These are phyloP conservation scores for Malacoraja senta DNA, from an alignment of 2,797 vertebrate species.

Conservation along the genomic window DNA sequence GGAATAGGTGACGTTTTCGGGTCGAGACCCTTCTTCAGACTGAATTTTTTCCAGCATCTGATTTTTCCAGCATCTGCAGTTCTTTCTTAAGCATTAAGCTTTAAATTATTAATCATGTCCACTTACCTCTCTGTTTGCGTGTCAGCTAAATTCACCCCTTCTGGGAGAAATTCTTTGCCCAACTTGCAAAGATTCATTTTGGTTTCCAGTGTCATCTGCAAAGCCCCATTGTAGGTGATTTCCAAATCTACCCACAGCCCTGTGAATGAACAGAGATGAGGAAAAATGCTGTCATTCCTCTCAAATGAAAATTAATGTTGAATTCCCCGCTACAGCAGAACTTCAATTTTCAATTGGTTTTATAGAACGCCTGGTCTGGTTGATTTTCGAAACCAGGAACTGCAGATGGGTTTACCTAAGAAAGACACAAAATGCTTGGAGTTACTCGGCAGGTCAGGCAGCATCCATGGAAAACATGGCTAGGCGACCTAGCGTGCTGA, in stretches of 20 bases:
- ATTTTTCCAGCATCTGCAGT: no score
- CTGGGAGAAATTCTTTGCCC: constrained; percentile 64
- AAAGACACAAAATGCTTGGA: no score
- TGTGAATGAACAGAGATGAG: constrained; percentile 42
- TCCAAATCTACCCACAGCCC: constrained; percentile 81
- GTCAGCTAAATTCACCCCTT: constrained; percentile 53
- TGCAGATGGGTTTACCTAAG: no score
- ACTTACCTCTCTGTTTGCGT: constrained; percentile 55
- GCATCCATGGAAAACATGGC: no score
- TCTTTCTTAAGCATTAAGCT: neutral
- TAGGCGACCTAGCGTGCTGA: no score
- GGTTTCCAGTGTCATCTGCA: constrained; percentile 83
- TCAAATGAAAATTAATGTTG: no score
- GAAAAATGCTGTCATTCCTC: neutral
- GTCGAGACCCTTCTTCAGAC: no score
- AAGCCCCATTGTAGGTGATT: constrained; percentile 68
- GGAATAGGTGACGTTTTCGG: no score
- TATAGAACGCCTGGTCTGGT: neutral
- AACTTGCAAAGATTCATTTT: constrained; percentile 83
- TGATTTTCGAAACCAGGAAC: no score
- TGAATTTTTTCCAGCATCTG: no score
- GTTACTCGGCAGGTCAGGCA: no score
- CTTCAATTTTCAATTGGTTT: neutral
- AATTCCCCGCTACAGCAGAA: neutral
- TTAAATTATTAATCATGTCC: no score